Base-by-base conservation (phyloP, 2,113 vertebrate genomes). In the Echinops telfairi region DNA sequence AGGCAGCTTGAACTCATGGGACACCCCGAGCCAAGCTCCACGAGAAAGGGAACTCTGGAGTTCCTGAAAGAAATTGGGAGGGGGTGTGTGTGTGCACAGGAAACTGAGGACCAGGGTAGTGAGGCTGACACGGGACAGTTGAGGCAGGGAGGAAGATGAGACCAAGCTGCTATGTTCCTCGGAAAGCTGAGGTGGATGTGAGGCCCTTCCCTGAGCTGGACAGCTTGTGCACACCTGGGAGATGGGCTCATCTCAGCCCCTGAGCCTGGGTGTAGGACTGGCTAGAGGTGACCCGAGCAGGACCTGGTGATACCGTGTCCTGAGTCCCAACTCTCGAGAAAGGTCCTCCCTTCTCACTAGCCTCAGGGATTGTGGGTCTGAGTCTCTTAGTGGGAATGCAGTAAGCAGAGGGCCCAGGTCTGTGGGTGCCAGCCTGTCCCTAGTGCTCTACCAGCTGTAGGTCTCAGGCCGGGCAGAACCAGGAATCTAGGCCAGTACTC, bases 371-470 rank as follows among this genome's bases (percentile, higher is more conserved):
- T 16, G n/a, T 16, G 29, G 22, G 14, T 40, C 29, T 53, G 22
- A 29, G 33, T 33, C 47, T 73, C 66, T 29, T 12, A 80, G 33
- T 43, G 70, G 25, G 2, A 17, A 38, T 6, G 33, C 40, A 33
- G 80, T 9, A 22, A 57, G 92, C 40, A 62, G 3, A 25, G 93
- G 77, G 77, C 87, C 20, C 4, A 4, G 81, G 73, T 53, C 47
- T 14, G 12, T 53, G 47, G 47, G 10, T 88, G 88, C 62, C 71
- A 70, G 9, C 0, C 84, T 31, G 15, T 8, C 62, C 83, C 68
- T 83, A 1, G 33, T 10, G 57, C 58, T 77, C 40, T 82, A 94
- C 47, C 80, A 91, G 92, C 84, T 85, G 89, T 87, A 96, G 94
- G 94, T 96, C 94, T 60, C 1, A 31, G 53, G 60, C 68, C 19